Percentiles rank a stretch among this genome's conserved stretches.
Evolutionary conservation across 2,113 vertebrate species (phyloP).

Genomic region (Cheilinus undulatus): DNA sequence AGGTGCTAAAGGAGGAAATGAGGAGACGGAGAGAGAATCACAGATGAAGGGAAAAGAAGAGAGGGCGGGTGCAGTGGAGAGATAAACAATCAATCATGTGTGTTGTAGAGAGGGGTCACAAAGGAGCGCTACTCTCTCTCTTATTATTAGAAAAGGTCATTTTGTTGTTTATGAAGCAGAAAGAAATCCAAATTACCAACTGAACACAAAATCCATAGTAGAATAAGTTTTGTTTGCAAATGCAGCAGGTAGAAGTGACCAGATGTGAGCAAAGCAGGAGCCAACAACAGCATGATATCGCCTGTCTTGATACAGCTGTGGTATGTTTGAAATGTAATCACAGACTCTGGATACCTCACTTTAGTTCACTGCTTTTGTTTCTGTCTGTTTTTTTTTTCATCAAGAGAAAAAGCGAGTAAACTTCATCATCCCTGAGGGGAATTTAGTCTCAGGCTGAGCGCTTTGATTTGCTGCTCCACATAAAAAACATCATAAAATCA

Average conservation of each 20-base stretch:
- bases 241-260: background rate
- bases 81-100: constrained; percentile 67
- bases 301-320: constrained; percentile 3
- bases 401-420: too few relatives aligned
- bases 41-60: constrained; percentile 33
- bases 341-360: background rate
- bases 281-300: constrained; percentile 1
- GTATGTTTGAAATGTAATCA: background rate
- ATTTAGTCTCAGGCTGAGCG: background rate
- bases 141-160: constrained; percentile 58
- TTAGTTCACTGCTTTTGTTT: background rate
- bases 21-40: constrained; percentile 41
- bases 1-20: constrained; percentile 26
- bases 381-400: background rate
- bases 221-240: background rate
- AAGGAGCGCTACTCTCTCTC: constrained; percentile 33
- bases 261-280: background rate
- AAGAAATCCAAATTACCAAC: constrained; percentile 32
- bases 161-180: constrained; percentile 45
- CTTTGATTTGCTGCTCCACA: background rate
- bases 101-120: constrained; percentile 46
- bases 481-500: background rate
- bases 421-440: background rate
- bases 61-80: constrained; percentile 21
- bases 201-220: constrained; percentile 14